These are phyloP conservation scores for Sinodicranocentrus sp. DNA, from an alignment of 2,888 invertebrate species.

Conservation along the genomic window DNA sequence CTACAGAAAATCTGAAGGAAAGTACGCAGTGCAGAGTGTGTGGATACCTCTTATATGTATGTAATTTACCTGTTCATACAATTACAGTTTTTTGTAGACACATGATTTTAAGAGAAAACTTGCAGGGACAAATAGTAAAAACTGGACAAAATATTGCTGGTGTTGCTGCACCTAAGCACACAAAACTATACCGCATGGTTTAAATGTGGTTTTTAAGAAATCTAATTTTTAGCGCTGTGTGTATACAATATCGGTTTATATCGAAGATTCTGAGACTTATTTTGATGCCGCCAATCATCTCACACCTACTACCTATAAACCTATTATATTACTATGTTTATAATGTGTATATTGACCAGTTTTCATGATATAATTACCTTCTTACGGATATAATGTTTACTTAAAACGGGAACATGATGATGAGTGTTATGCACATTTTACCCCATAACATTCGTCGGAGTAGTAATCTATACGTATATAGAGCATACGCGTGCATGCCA, in stretches of 20 bases:
- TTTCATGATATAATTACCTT: slow-evolving; percentile 22
- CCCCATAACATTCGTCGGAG: slow-evolving; percentile 6
- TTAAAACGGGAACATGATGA: slow-evolving; percentile 31
- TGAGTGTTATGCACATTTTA: background rate
- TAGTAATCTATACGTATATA: slow-evolving; percentile 5
- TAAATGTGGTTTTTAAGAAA: background rate
- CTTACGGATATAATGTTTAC: slow-evolving; percentile 11
- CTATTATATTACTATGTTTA: slow-evolving; percentile 13
- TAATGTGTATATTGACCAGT: slow-evolving; percentile 18
- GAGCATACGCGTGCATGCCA: slow-evolving; percentile 1
- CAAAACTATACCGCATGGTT: background rate
- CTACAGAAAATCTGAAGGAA: background rate
- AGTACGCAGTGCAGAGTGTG: slow-evolving; percentile 49
- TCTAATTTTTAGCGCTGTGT: slow-evolving; percentile 1
- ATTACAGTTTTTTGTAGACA: slow-evolving; percentile 25
- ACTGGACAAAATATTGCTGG: slow-evolving; percentile 1
- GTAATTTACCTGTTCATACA: slow-evolving; percentile 61
- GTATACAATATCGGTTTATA: slow-evolving; percentile 8
- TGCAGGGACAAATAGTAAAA: slow-evolving; percentile 1
- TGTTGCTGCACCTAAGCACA: background rate
- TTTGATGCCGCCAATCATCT: slow-evolving; percentile 29
- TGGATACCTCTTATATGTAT: slow-evolving; percentile 60
- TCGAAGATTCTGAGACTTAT: slow-evolving; percentile 11
- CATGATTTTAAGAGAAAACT: slow-evolving; percentile 16
- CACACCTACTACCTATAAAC: slow-evolving; percentile 15